A percentile compares a stretch with the other conserved stretches of the same genome.
Evolutionary conservation across 2,888 invertebrate species (phyloP).

Genomic region (Polydrusus cervinus): DNA sequence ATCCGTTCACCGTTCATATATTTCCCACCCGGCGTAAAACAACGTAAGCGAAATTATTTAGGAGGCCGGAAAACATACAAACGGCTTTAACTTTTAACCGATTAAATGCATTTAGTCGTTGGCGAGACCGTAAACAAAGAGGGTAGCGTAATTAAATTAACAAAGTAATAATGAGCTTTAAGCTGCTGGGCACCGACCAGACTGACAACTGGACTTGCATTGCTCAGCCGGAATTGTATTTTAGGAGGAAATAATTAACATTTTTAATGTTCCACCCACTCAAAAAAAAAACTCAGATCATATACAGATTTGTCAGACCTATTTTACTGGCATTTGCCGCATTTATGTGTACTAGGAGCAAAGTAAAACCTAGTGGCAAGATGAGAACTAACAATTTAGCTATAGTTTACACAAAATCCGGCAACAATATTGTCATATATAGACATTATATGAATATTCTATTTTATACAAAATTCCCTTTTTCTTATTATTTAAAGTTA

Average conservation of each 20-base stretch:
- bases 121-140: conserved; percentile 36
- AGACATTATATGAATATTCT: too few species aligned
- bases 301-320: too few species aligned
- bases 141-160: conserved; percentile 43
- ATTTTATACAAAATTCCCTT: too few species aligned
- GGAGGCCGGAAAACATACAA: conserved; percentile 47
- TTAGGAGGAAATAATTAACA: conserved; percentile 16
- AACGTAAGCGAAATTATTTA: conserved; percentile 47
- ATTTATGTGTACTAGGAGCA: too few species aligned
- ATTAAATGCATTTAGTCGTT: conserved; percentile 36
- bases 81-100: conserved; percentile 51
- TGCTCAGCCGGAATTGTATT: conserved; percentile 14
- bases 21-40: conserved; percentile 33
- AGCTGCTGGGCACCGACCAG: conserved; percentile 24
- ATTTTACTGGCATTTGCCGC: too few species aligned
- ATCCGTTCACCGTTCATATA: conserved; percentile 38
- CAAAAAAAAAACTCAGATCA: too few species aligned
- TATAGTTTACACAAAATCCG: too few species aligned
- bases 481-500: too few species aligned
- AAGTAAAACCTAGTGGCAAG: too few species aligned
- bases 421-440: too few species aligned
- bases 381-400: too few species aligned
- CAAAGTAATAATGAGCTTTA: conserved; percentile 46
- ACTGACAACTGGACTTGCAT: conserved; percentile 25
- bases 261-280: conserved; percentile 5